phyloP scores from a whole-genome alignment of 2,888 invertebrate species.

The Globia sparganii region DNA sequence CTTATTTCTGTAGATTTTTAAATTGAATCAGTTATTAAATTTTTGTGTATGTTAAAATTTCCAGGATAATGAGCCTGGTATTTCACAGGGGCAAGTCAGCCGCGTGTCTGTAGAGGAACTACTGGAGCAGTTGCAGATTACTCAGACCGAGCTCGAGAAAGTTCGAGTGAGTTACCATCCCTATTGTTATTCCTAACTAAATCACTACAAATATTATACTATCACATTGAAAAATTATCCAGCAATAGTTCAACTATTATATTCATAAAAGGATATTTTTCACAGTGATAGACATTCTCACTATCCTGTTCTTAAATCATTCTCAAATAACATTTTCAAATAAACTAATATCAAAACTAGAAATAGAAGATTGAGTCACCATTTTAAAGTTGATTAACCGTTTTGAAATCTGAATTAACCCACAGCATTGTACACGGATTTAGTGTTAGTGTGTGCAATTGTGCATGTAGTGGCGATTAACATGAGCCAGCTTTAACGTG shows the following conservation, averaged over 20 bases:
- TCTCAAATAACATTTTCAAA: conserved; percentile 61
- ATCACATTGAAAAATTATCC: conserved; percentile 66
- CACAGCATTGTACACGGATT: conserved; percentile 70
- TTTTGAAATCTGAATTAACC: conserved; percentile 68
- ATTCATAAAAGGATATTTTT: conserved; percentile 25
- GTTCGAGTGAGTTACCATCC: conserved; percentile 93
- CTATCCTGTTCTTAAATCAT: conserved; percentile 52
- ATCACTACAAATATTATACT: conserved; percentile 20
- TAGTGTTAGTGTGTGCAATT: conserved; percentile 79
- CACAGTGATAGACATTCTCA: conserved; percentile 50
- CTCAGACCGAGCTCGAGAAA: conserved; percentile 96
- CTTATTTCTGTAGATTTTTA: background rate
- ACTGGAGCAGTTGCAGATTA: conserved; percentile 95
- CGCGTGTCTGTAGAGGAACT: conserved; percentile 95
- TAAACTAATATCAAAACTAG: conserved; percentile 51
- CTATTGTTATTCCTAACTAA: conserved; percentile 7
- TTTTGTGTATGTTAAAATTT: conserved; percentile 54
- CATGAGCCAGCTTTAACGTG: conserved; percentile 86
- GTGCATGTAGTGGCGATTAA: conserved; percentile 88
- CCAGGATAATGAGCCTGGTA: conserved; percentile 83
- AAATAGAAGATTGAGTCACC: conserved; percentile 36
- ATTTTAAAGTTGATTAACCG: conserved; percentile 50
- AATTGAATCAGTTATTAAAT: background rate
- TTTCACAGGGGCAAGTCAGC: conserved; percentile 90
- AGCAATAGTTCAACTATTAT: conserved; percentile 17